These are phyloP conservation scores for Drosophila chauvacae DNA, from an alignment of 1,140 invertebrate genomes.

Conservation along the genomic window DNA sequence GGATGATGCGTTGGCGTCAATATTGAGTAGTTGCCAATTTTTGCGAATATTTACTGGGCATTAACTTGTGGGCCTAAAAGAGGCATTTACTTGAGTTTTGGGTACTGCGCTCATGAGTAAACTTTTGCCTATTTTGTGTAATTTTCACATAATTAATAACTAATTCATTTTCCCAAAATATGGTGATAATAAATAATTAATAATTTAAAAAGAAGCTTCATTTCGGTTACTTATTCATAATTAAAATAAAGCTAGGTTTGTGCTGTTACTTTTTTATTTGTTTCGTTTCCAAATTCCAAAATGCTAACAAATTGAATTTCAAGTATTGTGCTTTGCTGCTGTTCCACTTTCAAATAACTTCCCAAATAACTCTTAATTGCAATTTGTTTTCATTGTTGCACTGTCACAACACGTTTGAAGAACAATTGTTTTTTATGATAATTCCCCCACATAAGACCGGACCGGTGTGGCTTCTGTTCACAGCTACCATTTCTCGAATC, in stretches of 20 bases:
- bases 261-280: background rate
- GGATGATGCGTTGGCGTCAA: background rate
- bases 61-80: background rate
- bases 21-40: slow-evolving; percentile 8
- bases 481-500: slow-evolving; percentile 18
- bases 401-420: background rate
- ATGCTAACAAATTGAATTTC: too few species aligned
- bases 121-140: background rate
- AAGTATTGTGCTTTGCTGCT: background rate
- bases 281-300: too few species aligned
- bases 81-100: background rate
- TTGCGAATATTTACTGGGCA: background rate
- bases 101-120: background rate
- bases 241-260: too few species aligned
- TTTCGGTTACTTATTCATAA: too few species aligned
- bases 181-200: background rate
- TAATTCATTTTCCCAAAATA: background rate
- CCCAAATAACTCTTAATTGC: background rate
- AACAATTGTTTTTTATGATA: background rate
- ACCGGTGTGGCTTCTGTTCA: slow-evolving; percentile 24
- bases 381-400: background rate
- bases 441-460: background rate
- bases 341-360: background rate
- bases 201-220: background rate
- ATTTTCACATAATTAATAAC: background rate